Conservation (phyloP, 2,113 vertebrate genomes). For the Hippopotamus amphibius region DNA sequence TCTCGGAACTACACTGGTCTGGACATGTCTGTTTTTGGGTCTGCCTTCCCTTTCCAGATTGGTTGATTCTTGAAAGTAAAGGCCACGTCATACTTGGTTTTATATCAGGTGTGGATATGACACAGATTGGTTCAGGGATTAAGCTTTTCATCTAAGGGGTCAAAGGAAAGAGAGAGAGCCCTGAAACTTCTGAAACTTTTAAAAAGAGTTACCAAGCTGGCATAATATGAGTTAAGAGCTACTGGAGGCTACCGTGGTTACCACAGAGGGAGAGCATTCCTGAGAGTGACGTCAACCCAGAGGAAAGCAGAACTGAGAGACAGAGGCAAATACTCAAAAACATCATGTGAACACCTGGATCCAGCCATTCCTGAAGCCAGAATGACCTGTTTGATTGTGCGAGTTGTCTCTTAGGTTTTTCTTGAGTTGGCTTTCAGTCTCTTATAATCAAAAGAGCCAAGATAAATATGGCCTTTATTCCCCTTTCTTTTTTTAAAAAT, state of each 20-base stretch:
- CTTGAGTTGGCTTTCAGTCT: neutral
- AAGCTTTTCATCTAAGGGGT: neutral
- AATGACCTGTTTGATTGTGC: neutral
- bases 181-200: neutral
- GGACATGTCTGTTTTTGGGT: neutral
- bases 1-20: neutral
- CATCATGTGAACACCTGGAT: neutral
- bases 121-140: neutral
- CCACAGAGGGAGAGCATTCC: neutral
- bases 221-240: neutral
- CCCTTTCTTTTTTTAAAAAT: too few species aligned
- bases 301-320: slow-evolving; percentile 24
- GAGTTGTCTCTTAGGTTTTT: neutral
- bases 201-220: neutral
- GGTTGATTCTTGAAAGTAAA: neutral
- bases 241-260: neutral
- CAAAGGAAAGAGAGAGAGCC: neutral
- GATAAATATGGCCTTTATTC: neutral
- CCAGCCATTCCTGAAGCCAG: slow-evolving; percentile 31
- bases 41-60: neutral
- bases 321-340: neutral
- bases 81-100: neutral
- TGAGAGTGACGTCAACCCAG: neutral
- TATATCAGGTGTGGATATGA: neutral
- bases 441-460: neutral